phyloP scores from a whole-genome alignment of 53 echinoderm and acorn worm genomes.

The Paracentrotus lividus region DNA sequence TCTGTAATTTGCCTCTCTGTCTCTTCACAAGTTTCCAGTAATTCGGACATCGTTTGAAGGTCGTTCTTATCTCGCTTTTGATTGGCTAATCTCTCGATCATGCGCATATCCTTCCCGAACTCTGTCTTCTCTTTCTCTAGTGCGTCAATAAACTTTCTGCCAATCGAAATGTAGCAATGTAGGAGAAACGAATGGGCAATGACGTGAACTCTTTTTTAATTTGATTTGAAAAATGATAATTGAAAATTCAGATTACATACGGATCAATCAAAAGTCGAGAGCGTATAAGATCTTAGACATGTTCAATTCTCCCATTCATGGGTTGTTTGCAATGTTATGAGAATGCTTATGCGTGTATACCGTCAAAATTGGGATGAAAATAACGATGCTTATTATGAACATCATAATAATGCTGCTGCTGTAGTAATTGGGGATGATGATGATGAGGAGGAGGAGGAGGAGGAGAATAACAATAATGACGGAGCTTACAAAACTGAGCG shows the following conservation, averaged over 20 bases:
- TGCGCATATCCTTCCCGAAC: constrained; percentile 33
- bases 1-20: constrained; percentile 29
- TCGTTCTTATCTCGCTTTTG: constrained; percentile 7
- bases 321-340: background rate
- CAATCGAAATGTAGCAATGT: too few relatives aligned
- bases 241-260: too few relatives aligned
- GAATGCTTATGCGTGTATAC: background rate
- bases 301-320: background rate
- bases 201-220: too few relatives aligned
- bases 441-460: background rate
- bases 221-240: too few relatives aligned
- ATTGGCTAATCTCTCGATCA: constrained; percentile 22
- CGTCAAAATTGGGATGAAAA: background rate
- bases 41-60: background rate
- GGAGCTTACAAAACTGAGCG: background rate
- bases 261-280: too few relatives aligned
- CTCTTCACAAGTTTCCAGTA: constrained; percentile 18
- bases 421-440: background rate
- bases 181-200: too few relatives aligned
- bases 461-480: background rate
- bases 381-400: background rate
- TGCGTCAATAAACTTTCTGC: constrained; percentile 31
- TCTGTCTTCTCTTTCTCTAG: constrained; percentile 59
- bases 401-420: background rate
- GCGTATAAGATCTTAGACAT: too few relatives aligned